phyloP scores from a whole-genome alignment of 1,140 invertebrate genomes.

The Oncopodura yosiiana region DNA sequence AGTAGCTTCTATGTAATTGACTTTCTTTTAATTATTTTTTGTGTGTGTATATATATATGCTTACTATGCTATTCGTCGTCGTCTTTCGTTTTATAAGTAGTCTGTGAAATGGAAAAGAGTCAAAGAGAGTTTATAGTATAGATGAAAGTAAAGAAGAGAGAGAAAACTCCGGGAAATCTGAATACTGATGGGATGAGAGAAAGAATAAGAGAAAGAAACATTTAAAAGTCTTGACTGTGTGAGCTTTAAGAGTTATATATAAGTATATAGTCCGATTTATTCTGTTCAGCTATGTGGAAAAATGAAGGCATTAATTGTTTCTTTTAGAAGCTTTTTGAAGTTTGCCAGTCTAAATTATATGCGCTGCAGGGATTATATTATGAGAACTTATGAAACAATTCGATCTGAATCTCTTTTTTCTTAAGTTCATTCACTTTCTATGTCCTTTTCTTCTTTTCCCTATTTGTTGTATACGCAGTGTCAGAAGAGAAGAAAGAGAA shows the following conservation, averaged over 20 bases:
- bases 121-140: no score
- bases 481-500: no score
- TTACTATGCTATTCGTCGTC: background rate
- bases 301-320: slow-evolving; percentile 37
- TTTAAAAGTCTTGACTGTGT: background rate
- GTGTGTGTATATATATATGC: slow-evolving; percentile 12
- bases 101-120: background rate
- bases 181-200: slow-evolving; percentile 29
- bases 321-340: slow-evolving; percentile 34
- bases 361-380: slow-evolving; percentile 34
- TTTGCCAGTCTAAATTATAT: slow-evolving; percentile 34
- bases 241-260: slow-evolving; percentile 3
- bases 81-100: no score
- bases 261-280: slow-evolving; percentile 30
- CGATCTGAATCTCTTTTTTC: slow-evolving; percentile 20
- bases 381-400: slow-evolving; percentile 36
- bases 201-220: background rate
- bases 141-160: no score
- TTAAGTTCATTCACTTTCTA: background rate
- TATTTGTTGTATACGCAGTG: no score
- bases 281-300: slow-evolving; percentile 34
- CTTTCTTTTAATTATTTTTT: slow-evolving; percentile 37
- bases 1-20: slow-evolving; percentile 36
- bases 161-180: slow-evolving; percentile 31
- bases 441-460: no score